Base-by-base conservation (phyloP, 2,797 vertebrate genomes). In the Leptatherina wallacei region DNA sequence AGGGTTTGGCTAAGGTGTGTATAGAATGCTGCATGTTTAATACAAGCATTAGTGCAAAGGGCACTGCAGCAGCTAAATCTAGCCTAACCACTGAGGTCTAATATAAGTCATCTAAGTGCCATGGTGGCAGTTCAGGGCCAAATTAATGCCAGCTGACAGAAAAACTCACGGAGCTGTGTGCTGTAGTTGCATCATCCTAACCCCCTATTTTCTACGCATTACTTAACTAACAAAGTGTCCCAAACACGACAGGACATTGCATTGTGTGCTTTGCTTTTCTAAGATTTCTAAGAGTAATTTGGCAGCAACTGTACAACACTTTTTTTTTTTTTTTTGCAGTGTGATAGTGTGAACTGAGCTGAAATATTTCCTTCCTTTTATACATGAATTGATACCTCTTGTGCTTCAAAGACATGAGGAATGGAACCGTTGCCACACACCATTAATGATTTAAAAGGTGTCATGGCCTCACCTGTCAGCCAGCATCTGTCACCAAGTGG, bases 401-500 rank as follows among this genome's bases (percentile, higher is more conserved):
- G 55, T 6, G 24, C 40, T 64, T 27, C 57, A 75, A 36, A 69
- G 74, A 49, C 64, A 56, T 65, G 13, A 77, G 27, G 72, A 80
- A 83, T 42, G 54, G 67, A 7, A 51, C 65, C 61, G 65, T 61
- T 44, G 64, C 55, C 1, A 16, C 59, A 1, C 35, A 60, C 78
- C 35, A 44, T 76, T 59, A 77, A 57, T 56, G 51, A 81, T 77
- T 80, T 52, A 66, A 71, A 65, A 74, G 57, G 57, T 66, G 77
- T 56, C 78, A 62, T 66, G 70, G 71, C 71, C 56, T 56, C 60
- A 52, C 63, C 81, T 84, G 82, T 90, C 87, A 81, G 61, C 81
- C 80, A 63, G 69, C 75, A 77, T 91, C 83, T 85, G 79, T 91
- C 88, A 90, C 68, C 22, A 12, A 77, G 85, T 77, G 85, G 80